These are phyloP conservation scores for Tenrec ecaudatus DNA, from an alignment of 2,113 vertebrate species.

Conservation along the genomic window DNA sequence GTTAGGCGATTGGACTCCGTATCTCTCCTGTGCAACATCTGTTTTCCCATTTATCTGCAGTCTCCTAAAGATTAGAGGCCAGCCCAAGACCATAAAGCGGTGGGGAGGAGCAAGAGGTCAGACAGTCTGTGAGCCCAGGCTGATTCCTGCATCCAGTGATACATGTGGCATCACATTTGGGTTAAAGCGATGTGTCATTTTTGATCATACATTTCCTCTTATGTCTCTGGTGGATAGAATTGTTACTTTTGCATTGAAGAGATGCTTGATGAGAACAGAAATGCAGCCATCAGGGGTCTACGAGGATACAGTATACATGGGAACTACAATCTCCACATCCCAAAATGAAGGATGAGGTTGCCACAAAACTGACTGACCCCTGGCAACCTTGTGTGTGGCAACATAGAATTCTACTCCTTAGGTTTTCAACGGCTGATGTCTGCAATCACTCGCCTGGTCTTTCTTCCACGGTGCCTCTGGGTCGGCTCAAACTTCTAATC, in stretches of 20 bases:
- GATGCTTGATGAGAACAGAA: not conserved
- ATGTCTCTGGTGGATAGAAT: not conserved
- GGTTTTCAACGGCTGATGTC: too few species aligned
- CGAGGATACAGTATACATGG: not conserved
- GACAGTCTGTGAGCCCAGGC: not conserved
- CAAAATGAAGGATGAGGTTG: not conserved
- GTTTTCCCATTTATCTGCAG: not conserved
- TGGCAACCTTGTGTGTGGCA: not conserved
- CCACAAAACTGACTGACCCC: not conserved
- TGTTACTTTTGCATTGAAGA: conserved; percentile 16
- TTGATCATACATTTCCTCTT: not conserved
- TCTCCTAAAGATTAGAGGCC: not conserved
- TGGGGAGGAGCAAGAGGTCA: not conserved
- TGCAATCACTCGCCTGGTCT: too few species aligned
- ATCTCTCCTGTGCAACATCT: not conserved
- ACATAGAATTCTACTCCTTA: not conserved
- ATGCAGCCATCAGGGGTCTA: not conserved
- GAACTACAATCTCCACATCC: not conserved
- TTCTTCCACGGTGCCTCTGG: too few species aligned
- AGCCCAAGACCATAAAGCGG: not conserved
- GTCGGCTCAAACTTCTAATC: not conserved
- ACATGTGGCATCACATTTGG: not conserved
- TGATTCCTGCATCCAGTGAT: not conserved
- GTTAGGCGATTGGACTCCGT: not conserved
- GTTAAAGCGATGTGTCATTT: not conserved